Conservation (phyloP, 2,888 invertebrate genomes). For the Dioctria rufipes region DNA sequence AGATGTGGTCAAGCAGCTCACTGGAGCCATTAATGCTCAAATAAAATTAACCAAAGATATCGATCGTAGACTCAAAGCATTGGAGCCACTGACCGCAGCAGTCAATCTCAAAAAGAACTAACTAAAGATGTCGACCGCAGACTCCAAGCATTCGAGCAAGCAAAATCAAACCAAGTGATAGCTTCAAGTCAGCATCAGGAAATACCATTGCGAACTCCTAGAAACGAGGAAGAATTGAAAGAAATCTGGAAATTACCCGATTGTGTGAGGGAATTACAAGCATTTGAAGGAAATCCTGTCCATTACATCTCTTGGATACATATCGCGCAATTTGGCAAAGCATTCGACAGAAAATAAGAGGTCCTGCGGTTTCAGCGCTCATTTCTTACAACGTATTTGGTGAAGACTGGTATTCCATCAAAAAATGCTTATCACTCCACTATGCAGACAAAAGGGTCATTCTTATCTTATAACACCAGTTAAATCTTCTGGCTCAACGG, state of each 20-base stretch:
- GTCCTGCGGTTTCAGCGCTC: slow-evolving; percentile 39
- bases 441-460: slow-evolving; percentile 60
- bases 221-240: neutral
- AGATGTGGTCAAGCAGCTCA: neutral
- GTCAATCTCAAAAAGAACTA: neutral
- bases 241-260: slow-evolving; percentile 46
- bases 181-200: neutral
- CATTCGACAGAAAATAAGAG: slow-evolving; percentile 33
- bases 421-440: slow-evolving; percentile 59
- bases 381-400: slow-evolving; percentile 53
- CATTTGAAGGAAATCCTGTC: slow-evolving; percentile 18
- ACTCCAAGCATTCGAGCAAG: neutral
- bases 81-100: neutral
- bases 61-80: neutral
- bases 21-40: neutral
- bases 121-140: neutral
- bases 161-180: neutral
- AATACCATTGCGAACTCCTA: neutral
- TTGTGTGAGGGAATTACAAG: slow-evolving; percentile 21
- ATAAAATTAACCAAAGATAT: neutral
- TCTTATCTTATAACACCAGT: slow-evolving; percentile 59
- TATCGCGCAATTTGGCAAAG: slow-evolving; percentile 10
- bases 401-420: slow-evolving; percentile 57
- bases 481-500: slow-evolving; percentile 56
- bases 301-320: slow-evolving; percentile 16